phyloP scores from a whole-genome alignment of 2,797 vertebrate species.

The Amblyraja radiata region DNA sequence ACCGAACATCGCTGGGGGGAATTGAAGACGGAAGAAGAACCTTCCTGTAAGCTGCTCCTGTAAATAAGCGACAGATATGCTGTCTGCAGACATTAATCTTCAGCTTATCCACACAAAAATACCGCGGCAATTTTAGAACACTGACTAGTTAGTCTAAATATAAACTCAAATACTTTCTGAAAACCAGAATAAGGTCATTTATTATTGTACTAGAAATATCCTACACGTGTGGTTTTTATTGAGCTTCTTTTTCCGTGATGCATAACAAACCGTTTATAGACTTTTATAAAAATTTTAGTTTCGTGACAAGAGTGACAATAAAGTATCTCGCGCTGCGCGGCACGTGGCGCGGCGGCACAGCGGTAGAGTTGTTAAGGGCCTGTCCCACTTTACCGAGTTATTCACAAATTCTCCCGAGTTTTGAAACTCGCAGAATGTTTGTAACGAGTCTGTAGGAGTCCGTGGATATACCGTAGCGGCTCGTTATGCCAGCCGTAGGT shows the following conservation, averaged over 20 bases:
- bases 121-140: background rate
- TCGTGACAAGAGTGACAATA: too few species aligned
- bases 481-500: too few species aligned
- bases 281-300: too few species aligned
- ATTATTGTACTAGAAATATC: background rate
- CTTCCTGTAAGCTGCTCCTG: background rate
- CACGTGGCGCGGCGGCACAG: too few species aligned
- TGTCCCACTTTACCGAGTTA: too few species aligned
- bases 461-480: too few species aligned
- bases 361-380: too few species aligned
- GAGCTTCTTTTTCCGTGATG: background rate
- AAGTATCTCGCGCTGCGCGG: too few species aligned
- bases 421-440: too few species aligned
- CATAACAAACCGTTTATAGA: background rate
- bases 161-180: background rate
- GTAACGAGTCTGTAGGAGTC: too few species aligned
- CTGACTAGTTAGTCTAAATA: background rate
- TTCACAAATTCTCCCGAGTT: too few species aligned
- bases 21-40: background rate
- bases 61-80: background rate
- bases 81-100: background rate
- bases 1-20: background rate
- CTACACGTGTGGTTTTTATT: background rate
- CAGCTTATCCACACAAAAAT: background rate
- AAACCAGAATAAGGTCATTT: background rate